These are phyloP conservation scores for Sebastes itinus DNA, from an alignment of 2,797 vertebrate genomes.

Conservation along the genomic window DNA sequence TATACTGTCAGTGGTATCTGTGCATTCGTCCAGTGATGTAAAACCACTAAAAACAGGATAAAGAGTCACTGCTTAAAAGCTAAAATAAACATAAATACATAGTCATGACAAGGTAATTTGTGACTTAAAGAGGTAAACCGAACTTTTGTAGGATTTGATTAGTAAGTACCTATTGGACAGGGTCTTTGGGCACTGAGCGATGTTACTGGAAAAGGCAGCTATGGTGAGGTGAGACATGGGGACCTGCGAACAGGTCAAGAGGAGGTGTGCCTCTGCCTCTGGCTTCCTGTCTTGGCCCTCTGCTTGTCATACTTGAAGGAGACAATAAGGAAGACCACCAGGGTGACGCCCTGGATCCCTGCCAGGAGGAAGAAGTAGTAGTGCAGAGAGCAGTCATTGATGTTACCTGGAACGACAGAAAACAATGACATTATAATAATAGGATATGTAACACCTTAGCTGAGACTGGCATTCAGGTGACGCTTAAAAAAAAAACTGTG, in stretches of 20 bases:
- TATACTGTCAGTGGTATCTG: background rate
- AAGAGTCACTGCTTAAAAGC: constrained; percentile 7
- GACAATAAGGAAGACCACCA: constrained; percentile 93
- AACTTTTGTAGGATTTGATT: background rate
- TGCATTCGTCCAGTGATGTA: background rate
- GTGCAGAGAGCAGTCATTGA: constrained; percentile 93
- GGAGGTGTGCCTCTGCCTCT: constrained; percentile 62
- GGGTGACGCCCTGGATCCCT: constrained; percentile 91
- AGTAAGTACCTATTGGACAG: constrained; percentile 2
- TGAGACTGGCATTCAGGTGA: background rate
- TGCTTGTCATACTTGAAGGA: constrained; percentile 93
- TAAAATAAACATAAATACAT: constrained; percentile 49
- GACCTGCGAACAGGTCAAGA: constrained; percentile 65
- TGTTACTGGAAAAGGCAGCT: constrained; percentile 31
- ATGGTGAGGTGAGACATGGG: background rate
- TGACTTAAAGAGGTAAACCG: background rate
- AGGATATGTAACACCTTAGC: background rate
- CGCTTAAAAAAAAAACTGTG: background rate
- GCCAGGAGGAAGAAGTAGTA: constrained; percentile 98
- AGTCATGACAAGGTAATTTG: background rate
- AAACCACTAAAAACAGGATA: constrained; percentile 19
- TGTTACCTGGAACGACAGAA: constrained; percentile 86
- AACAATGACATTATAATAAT: constrained; percentile 6
- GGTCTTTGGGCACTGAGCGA: constrained; percentile 29
- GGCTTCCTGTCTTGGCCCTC: constrained; percentile 66